phyloP scores from a whole-genome alignment of 1,140 invertebrate genomes.

The Drosophila persimilis region DNA sequence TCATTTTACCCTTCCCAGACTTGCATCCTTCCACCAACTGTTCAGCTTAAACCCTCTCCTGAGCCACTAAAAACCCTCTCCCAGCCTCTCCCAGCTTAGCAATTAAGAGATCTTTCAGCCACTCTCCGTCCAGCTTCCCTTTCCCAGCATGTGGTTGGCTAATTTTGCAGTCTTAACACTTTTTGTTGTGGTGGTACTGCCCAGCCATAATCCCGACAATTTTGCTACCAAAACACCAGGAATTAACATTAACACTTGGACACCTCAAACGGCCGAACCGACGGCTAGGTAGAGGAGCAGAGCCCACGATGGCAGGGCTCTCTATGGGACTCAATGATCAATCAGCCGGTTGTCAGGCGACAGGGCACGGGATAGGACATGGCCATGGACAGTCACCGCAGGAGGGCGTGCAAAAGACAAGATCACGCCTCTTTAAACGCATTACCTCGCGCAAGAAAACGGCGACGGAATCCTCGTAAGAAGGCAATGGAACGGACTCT shows the following conservation, averaged over 20 bases:
- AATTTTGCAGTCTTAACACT: conserved; percentile 60
- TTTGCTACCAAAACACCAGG: conserved; percentile 71
- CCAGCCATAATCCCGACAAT: conserved; percentile 59
- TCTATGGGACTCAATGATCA: conserved; percentile 61
- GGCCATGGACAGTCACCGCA: conserved; percentile 47
- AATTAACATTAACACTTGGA: conserved; percentile 42
- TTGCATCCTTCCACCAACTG: no score
- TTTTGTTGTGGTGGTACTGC: conserved; percentile 26
- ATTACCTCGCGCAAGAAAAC: conserved; percentile 47
- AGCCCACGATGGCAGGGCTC: conserved; percentile 9
- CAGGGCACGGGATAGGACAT: conserved; percentile 1
- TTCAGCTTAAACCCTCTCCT: conserved; percentile 1
- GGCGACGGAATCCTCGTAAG: conserved; percentile 7
- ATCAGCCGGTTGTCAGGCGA: conserved; percentile 61
- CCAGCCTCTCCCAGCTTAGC: conserved; percentile 29
- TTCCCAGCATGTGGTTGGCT: conserved; percentile 60
- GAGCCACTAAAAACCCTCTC: not conserved
- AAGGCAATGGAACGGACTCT: conserved; percentile 26
- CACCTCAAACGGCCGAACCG: conserved; percentile 11
- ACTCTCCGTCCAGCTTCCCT: conserved; percentile 16
- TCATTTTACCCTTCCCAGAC: not conserved
- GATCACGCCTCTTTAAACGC: conserved; percentile 77
- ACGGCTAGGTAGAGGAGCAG: conserved; percentile 24
- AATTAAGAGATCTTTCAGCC: conserved; percentile 57
- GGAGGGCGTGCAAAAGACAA: conserved; percentile 80